Base-by-base conservation (phyloP, 1,140 invertebrate genomes). In the Macrocentrus cingulum region DNA sequence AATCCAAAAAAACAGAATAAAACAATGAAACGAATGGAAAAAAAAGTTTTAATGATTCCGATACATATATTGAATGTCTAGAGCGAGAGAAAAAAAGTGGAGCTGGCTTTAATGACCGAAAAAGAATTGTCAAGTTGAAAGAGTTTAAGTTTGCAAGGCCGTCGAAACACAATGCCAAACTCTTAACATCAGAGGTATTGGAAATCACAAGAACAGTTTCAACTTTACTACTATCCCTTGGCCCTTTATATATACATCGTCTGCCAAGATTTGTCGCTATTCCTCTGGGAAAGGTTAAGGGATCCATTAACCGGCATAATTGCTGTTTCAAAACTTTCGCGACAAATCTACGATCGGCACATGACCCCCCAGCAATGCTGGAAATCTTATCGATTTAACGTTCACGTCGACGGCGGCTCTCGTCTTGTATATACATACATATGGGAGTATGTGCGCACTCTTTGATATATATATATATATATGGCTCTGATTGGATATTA, bases 221-320 rank as follows among this genome's bases (percentile, higher is more conserved):
- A 25, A 2, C 22, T 48, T 48, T 23, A 22, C 13, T 23, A n/a
- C 29, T 15, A 15, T 48, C 15, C 5, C 5, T n/a, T 45, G 13
- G 42, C 22, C 1, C 11, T 11, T n/a, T n/a, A 45, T 54, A 54
- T 13, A 32, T 36, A 29, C 25, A 11, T 45, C 41, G 62, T 64
- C 54, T 57, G 49, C 45, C 39, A 68, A 71, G 67, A 66, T 71
- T 67, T 65, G 64, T 66, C 63, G 61, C 56, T 55, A 61, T 65
- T 68, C 63, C 67, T 67, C 66, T 15, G 53, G 29, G n/a, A n/a
- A n/a, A n/a, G 22, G 15, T 18, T 20, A 52, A 67, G 63, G 56
- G 63, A 64, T 72, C 72, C 72, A 74, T 74, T 73, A 75, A 70
- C 52, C 65, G 54, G 42, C 59, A 70, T 72, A 74, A 76, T 74